phyloP scores from a whole-genome alignment of 1,140 invertebrate species.

The Aethina tumida region DNA sequence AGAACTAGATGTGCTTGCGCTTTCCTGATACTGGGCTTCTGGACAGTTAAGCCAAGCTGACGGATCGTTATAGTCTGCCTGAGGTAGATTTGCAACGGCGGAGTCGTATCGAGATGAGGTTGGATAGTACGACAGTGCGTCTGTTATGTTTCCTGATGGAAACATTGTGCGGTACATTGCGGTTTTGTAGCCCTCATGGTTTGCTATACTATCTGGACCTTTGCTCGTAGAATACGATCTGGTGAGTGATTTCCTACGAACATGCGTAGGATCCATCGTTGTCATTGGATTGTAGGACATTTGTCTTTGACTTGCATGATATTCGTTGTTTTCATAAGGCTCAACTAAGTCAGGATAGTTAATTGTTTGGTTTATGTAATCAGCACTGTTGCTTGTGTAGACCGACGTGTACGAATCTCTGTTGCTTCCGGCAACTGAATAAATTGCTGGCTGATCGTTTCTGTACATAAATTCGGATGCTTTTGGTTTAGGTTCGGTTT shows the following conservation, averaged over 20 bases:
- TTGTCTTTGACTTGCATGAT: slow-evolving; percentile 36
- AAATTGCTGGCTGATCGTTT: slow-evolving; percentile 58
- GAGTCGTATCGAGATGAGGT: slow-evolving; percentile 59
- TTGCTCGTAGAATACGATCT: slow-evolving; percentile 45
- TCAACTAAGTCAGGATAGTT: slow-evolving; percentile 59
- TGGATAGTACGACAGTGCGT: slow-evolving; percentile 66
- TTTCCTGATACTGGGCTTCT: slow-evolving; percentile 46
- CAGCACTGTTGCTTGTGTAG: slow-evolving; percentile 53
- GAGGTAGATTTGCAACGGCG: slow-evolving; percentile 43
- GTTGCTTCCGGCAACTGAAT: slow-evolving; percentile 62
- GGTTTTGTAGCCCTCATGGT: slow-evolving; percentile 56
- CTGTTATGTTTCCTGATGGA: slow-evolving; percentile 61
- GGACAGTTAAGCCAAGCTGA: slow-evolving; percentile 44
- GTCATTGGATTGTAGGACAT: slow-evolving; percentile 44
- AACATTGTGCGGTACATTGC: slow-evolving; percentile 55
- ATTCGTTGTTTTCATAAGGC: slow-evolving; percentile 50
- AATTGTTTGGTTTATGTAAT: slow-evolving; percentile 46
- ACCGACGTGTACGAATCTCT: slow-evolving; percentile 58
- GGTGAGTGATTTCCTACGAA: slow-evolving; percentile 33
- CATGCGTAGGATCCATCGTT: slow-evolving; percentile 29
- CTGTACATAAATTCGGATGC: slow-evolving; percentile 44
- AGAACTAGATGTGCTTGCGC: slow-evolving; percentile 44
- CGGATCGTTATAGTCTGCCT: slow-evolving; percentile 45
- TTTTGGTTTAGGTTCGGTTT: slow-evolving; percentile 18
- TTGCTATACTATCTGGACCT: slow-evolving; percentile 43